Evolutionary conservation across 2,888 invertebrate genomes (phyloP), one percentile per base, ranked within the genome.

Genomic region (Ophion ventricosus): DNA sequence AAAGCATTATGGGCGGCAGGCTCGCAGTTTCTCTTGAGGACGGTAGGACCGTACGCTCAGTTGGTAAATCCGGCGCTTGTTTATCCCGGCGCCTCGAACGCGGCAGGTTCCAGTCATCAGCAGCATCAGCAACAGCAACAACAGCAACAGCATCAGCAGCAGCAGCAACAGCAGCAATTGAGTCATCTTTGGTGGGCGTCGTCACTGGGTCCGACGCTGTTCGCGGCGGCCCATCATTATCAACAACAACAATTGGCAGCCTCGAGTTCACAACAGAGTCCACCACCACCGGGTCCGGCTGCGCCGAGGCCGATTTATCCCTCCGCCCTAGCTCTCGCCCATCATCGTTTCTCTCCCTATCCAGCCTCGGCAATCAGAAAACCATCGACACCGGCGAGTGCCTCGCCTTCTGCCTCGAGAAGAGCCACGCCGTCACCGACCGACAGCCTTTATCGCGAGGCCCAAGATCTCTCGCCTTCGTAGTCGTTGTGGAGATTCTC

Each of bases 1-100:
- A 96, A 96, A 90, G 96, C 97, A 1, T 95, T 97, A 61, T 94
- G 97, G 89, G 97, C 97, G 0, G 97, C 97, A 1, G 94, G 97
- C 14, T 97, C 97, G 25, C 97, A 97, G 90, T 93, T 97, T 89
- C 95, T 97, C 87, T 94, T 97, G 73, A 94, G 97, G 1, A 93
- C 93, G 0, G 93, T 92, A 2, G 94, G 94, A 7, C 95, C 95
- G 7, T 95, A 95, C 91, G 95, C 94, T n/a, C 94, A 95, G 10
- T 86, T 94, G 79, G 93, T 94, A 43, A 93, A 92, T 74, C 94
- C 94, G 1, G 91, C 91, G 2, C 80, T 93, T 74, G 95, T 95
- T 90, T 95, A 94, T 66, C 94, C 94, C 5, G 92, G 93, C 3
- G 93, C 91, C 0, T 88, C 93, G 54, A 90, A 92, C 3, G 90